A percentile compares a stretch with the other conserved stretches of the same genome.
Conservation (phyloP, 2,797 vertebrate species). For the Fringilla coelebs region DNA sequence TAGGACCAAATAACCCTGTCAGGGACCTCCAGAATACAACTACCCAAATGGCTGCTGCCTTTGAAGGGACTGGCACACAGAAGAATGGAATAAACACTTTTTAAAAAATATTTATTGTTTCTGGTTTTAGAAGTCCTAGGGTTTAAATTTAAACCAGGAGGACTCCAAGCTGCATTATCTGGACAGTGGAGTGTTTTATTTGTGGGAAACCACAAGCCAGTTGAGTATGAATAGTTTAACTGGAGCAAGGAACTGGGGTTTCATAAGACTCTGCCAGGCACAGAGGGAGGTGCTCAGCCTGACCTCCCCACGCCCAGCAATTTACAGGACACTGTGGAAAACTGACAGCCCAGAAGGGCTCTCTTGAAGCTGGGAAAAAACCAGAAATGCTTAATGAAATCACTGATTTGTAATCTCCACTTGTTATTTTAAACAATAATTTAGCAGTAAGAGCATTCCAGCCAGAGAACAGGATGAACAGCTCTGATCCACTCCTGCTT, state of each 20-base stretch:
- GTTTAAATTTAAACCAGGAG: background rate
- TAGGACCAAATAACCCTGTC: constrained; percentile 19
- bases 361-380: background rate
- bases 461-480: background rate
- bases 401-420: fast-evolving
- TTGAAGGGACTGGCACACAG: constrained; percentile 61
- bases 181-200: background rate
- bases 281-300: background rate
- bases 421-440: background rate
- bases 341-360: background rate
- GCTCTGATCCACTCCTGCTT: background rate
- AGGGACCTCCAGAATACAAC: constrained; percentile 38
- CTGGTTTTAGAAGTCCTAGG: background rate
- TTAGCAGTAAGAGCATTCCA: background rate
- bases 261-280: background rate
- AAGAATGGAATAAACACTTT: background rate
- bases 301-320: background rate
- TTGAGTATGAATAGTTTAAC: fast-evolving
- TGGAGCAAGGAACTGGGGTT: background rate
- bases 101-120: background rate
- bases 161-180: background rate
- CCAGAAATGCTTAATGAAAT: background rate
- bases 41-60: constrained; percentile 69
- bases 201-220: background rate
- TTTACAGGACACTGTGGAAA: background rate